Evolutionary conservation across 2,888 invertebrate genomes (phyloP).

Genomic region (Lithodes maja): DNA sequence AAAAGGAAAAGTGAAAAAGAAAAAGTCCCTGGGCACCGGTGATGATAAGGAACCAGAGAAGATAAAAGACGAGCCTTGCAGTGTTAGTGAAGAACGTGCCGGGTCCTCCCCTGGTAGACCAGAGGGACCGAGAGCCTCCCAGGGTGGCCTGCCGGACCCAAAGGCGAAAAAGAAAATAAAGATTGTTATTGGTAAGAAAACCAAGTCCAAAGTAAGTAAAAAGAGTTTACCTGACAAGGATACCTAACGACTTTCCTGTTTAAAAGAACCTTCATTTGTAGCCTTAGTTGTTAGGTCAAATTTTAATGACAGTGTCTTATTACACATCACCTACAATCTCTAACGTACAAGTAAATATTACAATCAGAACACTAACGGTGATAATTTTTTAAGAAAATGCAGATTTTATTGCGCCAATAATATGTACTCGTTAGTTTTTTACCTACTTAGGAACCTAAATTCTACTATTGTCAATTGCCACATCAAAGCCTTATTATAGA

Average conservation of each 20-base stretch:
- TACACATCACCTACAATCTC: too few species aligned
- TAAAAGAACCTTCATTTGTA: too few species aligned
- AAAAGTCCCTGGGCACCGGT: slow-evolving; percentile 45
- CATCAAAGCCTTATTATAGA: too few species aligned
- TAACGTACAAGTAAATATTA: too few species aligned
- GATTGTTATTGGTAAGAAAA: slow-evolving; percentile 68
- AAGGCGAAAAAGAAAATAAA: slow-evolving; percentile 69
- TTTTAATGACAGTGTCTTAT: too few species aligned
- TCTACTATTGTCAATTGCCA: too few species aligned
- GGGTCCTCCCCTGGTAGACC: background rate
- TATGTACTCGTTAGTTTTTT: too few species aligned
- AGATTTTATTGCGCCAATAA: too few species aligned
- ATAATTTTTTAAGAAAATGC: too few species aligned
- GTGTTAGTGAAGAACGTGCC: background rate
- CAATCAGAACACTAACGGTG: too few species aligned
- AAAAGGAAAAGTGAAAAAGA: slow-evolving; percentile 68
- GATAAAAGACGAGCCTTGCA: background rate
- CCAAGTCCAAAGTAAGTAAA: slow-evolving; percentile 48
- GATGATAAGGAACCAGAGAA: slow-evolving; percentile 12
- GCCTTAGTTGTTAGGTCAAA: too few species aligned
- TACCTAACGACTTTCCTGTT: slow-evolving; percentile 26
- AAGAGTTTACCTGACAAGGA: slow-evolving; percentile 40
- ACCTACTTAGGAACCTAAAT: too few species aligned
- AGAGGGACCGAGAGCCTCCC: background rate
- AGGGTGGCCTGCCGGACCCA: slow-evolving; percentile 21